phyloP scores from a whole-genome alignment of 2,113 vertebrate species.

The Amphiprion percula region DNA sequence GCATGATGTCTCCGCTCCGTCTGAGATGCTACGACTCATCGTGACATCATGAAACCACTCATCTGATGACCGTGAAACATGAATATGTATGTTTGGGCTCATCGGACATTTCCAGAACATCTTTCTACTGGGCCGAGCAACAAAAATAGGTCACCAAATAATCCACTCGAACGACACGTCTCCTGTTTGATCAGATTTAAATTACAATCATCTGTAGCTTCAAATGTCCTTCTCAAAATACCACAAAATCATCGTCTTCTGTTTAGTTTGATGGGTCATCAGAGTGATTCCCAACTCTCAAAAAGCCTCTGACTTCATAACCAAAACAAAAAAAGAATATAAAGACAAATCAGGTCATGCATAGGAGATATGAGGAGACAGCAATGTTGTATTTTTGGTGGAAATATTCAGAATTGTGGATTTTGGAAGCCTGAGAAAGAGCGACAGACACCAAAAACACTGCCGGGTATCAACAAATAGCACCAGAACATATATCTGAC shows the following conservation, averaged over 20 bases:
- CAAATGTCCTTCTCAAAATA: too few relatives aligned
- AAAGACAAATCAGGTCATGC: not conserved
- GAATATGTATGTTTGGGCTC: not conserved
- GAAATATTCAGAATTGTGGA: not conserved
- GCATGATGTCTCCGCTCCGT: not conserved
- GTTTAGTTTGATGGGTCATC: too few relatives aligned
- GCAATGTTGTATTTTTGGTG: not conserved
- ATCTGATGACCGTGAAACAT: conserved; percentile 10
- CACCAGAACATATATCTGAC: not conserved
- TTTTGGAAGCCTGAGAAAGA: conserved; percentile 22
- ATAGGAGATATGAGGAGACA: not conserved
- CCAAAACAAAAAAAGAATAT: too few relatives aligned
- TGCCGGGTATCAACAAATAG: conserved; percentile 3
- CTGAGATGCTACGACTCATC: conserved; percentile 19
- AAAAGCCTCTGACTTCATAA: not conserved
- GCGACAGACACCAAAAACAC: conserved; percentile 25
- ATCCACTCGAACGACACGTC: too few relatives aligned
- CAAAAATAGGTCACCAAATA: too few relatives aligned
- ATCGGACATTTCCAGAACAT: not conserved
- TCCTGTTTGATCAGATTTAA: too few relatives aligned
- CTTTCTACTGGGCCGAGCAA: too few relatives aligned
- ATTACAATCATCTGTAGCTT: too few relatives aligned
- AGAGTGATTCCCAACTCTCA: too few relatives aligned
- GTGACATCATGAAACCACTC: conserved; percentile 18
- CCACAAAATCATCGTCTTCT: too few relatives aligned